phyloP scores from a whole-genome alignment of 2,888 invertebrate genomes.

The Bembecia ichneumoniformis region DNA sequence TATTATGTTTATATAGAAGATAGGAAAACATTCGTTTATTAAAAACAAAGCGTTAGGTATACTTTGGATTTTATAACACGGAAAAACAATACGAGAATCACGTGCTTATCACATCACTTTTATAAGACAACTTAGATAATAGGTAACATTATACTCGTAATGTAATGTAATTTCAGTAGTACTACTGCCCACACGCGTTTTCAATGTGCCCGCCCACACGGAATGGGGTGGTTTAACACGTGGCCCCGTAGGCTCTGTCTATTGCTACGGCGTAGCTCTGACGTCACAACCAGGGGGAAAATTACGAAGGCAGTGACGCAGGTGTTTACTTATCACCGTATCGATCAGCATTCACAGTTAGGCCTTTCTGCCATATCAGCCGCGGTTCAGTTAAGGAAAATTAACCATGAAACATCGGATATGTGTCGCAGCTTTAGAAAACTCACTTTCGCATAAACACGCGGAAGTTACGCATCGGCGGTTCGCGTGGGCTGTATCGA shows the following conservation, averaged over 20 bases:
- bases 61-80: no score
- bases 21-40: no score
- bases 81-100: background rate
- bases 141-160: no score
- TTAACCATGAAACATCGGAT: constrained; percentile 15
- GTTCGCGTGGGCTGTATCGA: constrained; percentile 17
- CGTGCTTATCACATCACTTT: background rate
- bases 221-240: constrained; percentile 23
- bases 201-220: constrained; percentile 24
- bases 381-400: no score
- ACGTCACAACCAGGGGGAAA: constrained; percentile 41
- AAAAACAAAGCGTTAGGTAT: no score
- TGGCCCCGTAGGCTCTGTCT: constrained; percentile 26
- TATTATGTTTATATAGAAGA: no score
- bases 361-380: no score
- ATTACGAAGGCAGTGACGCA: constrained; percentile 26
- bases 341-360: no score
- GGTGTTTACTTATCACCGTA: constrained; percentile 16
- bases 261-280: constrained; percentile 30
- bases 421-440: constrained; percentile 17
- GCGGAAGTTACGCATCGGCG: constrained; percentile 59
- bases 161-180: background rate
- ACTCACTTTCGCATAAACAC: constrained; percentile 14
- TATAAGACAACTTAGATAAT: no score
- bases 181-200: constrained; percentile 23